Evolutionary conservation across 2,888 invertebrate genomes (phyloP), one percentile per base, ranked within the genome.

Genomic region (Aphidoletes aphidimyza): DNA sequence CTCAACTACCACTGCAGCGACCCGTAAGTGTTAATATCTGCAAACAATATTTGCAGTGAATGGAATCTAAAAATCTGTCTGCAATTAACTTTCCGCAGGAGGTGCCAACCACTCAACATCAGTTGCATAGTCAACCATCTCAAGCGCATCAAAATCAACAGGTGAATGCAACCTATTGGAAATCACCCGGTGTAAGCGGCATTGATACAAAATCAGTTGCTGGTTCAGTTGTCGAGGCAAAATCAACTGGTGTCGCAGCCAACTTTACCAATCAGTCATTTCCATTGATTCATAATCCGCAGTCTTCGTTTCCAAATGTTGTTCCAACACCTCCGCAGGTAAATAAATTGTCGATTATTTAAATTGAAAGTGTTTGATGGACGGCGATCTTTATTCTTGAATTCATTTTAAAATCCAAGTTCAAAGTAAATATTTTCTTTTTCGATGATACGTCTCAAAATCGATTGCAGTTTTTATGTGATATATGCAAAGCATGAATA

Each of bases 11-110:
- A 49, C 86, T 86, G 83, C 86, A 89, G 87, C 45, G 90, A 89
- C 81, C 85, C 45, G 85, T 85, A 86, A 83, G 85, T 88, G 2
- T 95, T 96, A 90, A 96, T 96, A 81, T 96, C 95, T 89, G 96
- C 96, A 85, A 96, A 96, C 90, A 96, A 95, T n/a, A n/a, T n/a
- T n/a, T n/a, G n/a, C n/a, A n/a, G n/a, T n/a, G n/a, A 89, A 94
- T 93, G 88, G 96, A 93, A 89, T 83, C 86, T 89, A 47, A 88
- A 89, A 0, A 89, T 89, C 6, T 26, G 14, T 30, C 11, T 30
- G 17, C 30, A 30, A 22, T n/a, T n/a, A n/a, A n/a, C n/a, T 5
- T 69, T 42, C 42, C 14, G 11, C 17, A 69, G 69, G 69, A 69
- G 69, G 69, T 69, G 5, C 69, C 69, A 54, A 54, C 54, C n/a